Evolutionary conservation across 2,888 invertebrate species (phyloP).

Genomic region (Oegoconia quadripuncta): DNA sequence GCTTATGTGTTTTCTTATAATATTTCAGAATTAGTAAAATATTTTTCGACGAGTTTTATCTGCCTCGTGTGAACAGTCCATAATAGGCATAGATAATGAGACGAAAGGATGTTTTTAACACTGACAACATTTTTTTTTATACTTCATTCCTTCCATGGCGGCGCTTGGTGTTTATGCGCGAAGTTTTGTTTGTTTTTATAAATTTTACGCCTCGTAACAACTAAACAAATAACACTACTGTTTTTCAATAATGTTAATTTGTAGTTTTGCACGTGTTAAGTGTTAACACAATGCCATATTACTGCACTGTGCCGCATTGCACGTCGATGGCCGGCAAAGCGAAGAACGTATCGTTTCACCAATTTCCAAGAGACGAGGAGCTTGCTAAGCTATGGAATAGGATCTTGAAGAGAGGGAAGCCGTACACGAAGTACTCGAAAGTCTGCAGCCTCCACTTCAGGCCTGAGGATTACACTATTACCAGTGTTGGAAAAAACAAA

Average conservation of each 20-base stretch:
- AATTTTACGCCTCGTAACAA: slow-evolving; percentile 29
- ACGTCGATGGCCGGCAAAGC: slow-evolving; percentile 75
- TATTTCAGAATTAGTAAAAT: too few relatives aligned
- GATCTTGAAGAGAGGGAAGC: slow-evolving; percentile 69
- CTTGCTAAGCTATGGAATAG: slow-evolving; percentile 68
- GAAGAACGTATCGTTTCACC: slow-evolving; percentile 72
- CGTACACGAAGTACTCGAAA: slow-evolving; percentile 74
- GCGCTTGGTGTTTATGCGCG: slow-evolving; percentile 64
- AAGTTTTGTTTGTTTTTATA: slow-evolving; percentile 67
- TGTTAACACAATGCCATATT: slow-evolving; percentile 68
- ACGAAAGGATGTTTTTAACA: slow-evolving; percentile 22
- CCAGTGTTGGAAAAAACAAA: slow-evolving; percentile 68
- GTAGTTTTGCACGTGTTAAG: slow-evolving; percentile 28
- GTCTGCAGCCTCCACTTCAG: slow-evolving; percentile 73
- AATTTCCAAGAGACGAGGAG: slow-evolving; percentile 66
- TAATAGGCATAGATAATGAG: slow-evolving; percentile 27
- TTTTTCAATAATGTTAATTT: slow-evolving; percentile 44
- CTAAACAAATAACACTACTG: slow-evolving; percentile 15
- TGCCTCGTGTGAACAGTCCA: neutral
- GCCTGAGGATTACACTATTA: slow-evolving; percentile 65
- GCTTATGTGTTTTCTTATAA: neutral
- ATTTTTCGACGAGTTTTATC: neutral
- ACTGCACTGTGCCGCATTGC: slow-evolving; percentile 73
- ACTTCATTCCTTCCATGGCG: slow-evolving; percentile 46
- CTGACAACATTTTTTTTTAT: slow-evolving; percentile 23